phyloP scores from a whole-genome alignment of 1,140 invertebrate species.

The Cyclina sinensis region DNA sequence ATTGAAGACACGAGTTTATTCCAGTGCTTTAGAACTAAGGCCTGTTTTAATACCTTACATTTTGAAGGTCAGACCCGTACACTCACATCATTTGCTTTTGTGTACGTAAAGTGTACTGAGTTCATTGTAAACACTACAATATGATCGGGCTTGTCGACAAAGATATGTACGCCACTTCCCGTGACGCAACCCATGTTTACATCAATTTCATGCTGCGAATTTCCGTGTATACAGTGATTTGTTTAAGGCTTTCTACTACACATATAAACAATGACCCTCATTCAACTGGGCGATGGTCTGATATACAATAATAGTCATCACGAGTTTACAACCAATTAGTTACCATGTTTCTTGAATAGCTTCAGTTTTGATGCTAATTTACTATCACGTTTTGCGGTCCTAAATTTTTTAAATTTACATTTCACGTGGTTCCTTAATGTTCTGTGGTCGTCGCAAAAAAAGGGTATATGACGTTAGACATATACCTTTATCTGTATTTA shows the following conservation, averaged over 20 bases:
- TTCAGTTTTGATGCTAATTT: too few relatives aligned
- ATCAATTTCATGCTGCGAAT: background rate
- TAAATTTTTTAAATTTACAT: too few relatives aligned
- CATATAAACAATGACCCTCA: background rate
- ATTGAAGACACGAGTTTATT: background rate
- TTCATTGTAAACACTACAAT: background rate
- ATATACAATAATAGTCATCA: background rate
- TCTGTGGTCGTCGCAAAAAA: too few relatives aligned
- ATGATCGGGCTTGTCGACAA: background rate
- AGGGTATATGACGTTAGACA: too few relatives aligned
- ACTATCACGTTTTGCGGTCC: too few relatives aligned
- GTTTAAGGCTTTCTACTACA: background rate
- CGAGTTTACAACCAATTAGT: background rate
- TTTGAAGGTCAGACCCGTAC: background rate
- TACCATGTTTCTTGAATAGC: too few relatives aligned
- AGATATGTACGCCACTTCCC: background rate
- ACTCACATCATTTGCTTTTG: background rate
- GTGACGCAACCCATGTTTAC: constrained; percentile 12
- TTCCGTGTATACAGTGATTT: background rate
- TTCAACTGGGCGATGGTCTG: background rate
- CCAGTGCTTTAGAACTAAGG: background rate
- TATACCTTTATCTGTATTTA: too few relatives aligned
- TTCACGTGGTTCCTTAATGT: too few relatives aligned
- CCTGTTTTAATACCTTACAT: background rate
- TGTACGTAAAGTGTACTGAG: background rate